Evolutionary conservation across 2,797 vertebrate species (phyloP).

Genomic region (Lycodopsis pacificus): DNA sequence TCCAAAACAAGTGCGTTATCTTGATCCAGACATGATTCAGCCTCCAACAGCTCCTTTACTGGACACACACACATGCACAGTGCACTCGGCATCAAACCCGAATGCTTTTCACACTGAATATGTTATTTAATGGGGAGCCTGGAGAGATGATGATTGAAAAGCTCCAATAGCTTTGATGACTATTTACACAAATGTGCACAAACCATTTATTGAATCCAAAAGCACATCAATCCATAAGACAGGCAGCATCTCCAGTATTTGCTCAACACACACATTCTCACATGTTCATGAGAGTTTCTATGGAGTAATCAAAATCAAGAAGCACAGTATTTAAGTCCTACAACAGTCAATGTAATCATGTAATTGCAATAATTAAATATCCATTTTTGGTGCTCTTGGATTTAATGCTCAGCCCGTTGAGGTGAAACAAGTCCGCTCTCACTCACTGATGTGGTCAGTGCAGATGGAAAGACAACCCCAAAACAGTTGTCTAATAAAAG

Average conservation of each 20-base stretch:
- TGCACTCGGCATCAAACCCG: conserved; percentile 16
- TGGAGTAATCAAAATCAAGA: background rate
- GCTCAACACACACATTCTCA: background rate
- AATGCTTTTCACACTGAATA: conserved; percentile 32
- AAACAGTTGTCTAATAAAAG: conserved; percentile 4
- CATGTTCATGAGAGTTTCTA: background rate
- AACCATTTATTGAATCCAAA: conserved; percentile 11
- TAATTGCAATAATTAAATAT: background rate
- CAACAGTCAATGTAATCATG: background rate
- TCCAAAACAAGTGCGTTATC: background rate
- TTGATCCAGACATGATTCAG: conserved; percentile 6
- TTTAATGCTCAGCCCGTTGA: background rate
- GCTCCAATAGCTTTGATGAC: conserved; percentile 13
- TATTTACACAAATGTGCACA: conserved; percentile 6
- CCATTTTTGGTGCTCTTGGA: conserved; percentile 10
- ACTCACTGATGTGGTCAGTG: background rate
- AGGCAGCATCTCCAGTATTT: background rate
- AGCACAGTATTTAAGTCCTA: background rate
- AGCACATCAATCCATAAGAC: background rate
- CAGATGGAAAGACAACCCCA: background rate
- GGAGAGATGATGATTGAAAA: conserved; percentile 41
- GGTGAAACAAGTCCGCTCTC: background rate
- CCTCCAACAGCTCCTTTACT: conserved; percentile 9
- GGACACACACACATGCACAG: background rate
- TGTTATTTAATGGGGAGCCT: conserved; percentile 31